These are phyloP conservation scores for Luperina nickerlii DNA, from an alignment of 2,888 invertebrate species.

Conservation along the genomic window DNA sequence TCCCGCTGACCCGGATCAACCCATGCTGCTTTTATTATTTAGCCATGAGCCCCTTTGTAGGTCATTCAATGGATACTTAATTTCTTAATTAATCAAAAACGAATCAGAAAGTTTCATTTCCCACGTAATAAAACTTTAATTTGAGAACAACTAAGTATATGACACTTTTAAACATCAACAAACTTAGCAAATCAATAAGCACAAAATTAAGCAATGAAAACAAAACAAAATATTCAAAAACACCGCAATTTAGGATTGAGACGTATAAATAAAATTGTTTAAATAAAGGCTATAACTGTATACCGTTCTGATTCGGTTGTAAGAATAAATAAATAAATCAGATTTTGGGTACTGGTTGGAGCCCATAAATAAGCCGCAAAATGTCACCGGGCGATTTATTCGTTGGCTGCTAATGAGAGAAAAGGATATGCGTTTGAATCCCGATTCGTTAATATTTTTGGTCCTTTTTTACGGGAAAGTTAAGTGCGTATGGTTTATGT, in stretches of 20 bases:
- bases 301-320: constrained; percentile 34
- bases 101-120: not conserved
- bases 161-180: constrained; percentile 2
- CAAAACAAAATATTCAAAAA: constrained; percentile 15
- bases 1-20: too few species aligned
- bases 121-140: constrained; percentile 21
- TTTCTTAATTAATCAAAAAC: not conserved
- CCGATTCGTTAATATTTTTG: constrained; percentile 33
- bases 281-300: constrained; percentile 44
- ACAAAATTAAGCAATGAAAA: constrained; percentile 17
- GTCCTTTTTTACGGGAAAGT: constrained; percentile 40
- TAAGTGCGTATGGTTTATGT: constrained; percentile 31
- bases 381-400: constrained; percentile 69
- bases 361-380: constrained; percentile 66
- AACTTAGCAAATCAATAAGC: constrained; percentile 31
- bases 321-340: constrained; percentile 63
- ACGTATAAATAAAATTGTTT: constrained; percentile 42
- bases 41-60: too few species aligned
- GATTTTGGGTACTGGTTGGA: constrained; percentile 40
- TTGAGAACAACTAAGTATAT: constrained; percentile 29
- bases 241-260: constrained; percentile 34
- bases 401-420: constrained; percentile 66
- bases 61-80: not conserved
- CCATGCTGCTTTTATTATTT: too few species aligned
- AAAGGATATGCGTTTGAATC: constrained; percentile 53